A percentile compares a stretch with the other conserved stretches of the same genome.
Evolutionary conservation across 1,140 invertebrate species (phyloP).

Genomic region (Drosophila suzukii): DNA sequence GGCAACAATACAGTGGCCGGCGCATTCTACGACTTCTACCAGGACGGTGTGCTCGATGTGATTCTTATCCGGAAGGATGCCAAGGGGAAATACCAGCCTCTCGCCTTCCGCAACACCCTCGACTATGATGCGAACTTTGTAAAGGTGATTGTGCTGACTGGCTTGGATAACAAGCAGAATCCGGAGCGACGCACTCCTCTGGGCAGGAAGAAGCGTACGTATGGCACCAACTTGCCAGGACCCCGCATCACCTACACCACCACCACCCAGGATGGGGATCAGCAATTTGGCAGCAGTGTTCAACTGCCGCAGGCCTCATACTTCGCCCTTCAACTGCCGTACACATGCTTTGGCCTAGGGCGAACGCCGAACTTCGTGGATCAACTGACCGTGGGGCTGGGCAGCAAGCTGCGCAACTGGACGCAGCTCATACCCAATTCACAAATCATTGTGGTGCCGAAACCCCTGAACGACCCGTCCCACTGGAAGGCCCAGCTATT

Average conservation of each 20-base stretch:
- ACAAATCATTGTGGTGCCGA: conserved; percentile 97
- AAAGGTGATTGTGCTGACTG: conserved; percentile 96
- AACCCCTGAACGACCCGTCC: conserved; percentile 90
- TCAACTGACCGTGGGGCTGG: conserved; percentile 92
- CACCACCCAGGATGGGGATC: conserved; percentile 92
- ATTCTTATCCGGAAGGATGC: conserved; percentile 89
- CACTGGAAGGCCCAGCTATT: conserved; percentile 97
- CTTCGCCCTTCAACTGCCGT: conserved; percentile 96
- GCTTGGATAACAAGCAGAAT: conserved; percentile 89
- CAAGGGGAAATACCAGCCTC: conserved; percentile 83
- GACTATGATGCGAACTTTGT: conserved; percentile 98
- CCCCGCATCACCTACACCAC: conserved; percentile 94
- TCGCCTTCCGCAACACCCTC: conserved; percentile 94
- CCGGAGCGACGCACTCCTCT: conserved; percentile 89
- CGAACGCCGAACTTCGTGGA: conserved; percentile 99
- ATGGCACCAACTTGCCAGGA: conserved; percentile 95
- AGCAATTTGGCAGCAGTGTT: conserved; percentile 90
- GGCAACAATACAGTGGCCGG: conserved; percentile 91
- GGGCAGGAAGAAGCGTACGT: conserved; percentile 91
- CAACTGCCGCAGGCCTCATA: conserved; percentile 97
- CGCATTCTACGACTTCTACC: conserved; percentile 96
- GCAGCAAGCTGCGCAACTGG: conserved; percentile 89
- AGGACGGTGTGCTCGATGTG: conserved; percentile 92
- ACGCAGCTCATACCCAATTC: conserved; percentile 98
- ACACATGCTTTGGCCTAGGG: conserved; percentile 97